Base-by-base conservation (phyloP, 1,140 invertebrate genomes). In the Drosophila orosa region DNA sequence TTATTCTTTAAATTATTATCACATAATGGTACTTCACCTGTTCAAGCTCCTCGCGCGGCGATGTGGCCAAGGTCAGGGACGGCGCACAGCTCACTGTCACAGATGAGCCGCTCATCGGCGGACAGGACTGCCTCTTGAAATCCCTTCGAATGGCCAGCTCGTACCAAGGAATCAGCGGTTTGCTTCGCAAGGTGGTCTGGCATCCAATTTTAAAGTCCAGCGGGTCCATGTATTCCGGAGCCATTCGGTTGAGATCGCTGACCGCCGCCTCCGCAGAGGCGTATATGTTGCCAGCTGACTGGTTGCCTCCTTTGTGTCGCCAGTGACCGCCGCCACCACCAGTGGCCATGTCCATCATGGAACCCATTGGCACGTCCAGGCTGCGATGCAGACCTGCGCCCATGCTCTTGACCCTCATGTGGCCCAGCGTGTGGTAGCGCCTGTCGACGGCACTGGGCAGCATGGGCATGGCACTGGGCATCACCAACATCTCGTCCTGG, bases 111-210 rank as follows among this genome's bases (percentile, higher is more conserved):
- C 86, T 90, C 0, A 92, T 87, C 4, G 91, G 90, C 40, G 95
- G 95, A 86, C 95, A 96, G 81, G 95, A 96, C 66, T 95, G 93
- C 47, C 96, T 95, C 63, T 95, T 93, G 4, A 83, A 81, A 48
- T 92, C 91, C 60, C 95, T 94, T 67, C 94, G 95, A 13, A 96
- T 96, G 19, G 96, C 96, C 50, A 97, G 91, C 92, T 97, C 96
- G 95, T 96, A 97, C 96, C 96, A 97, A 0, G 96, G 96, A 42
- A 97, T 94, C 47, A 94, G 93, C 19, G 94, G 94, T 63, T 94
- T 93, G 4, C 94, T 92, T 35, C 94, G 84, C 33, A 94, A 77
- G n/a, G 94, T 94, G 2, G 94, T 94, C 89, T 94, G 94, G 66
- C 94, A 94, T 27, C 94, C 94, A 37, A 94, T 92, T 91, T 94